Evolutionary conservation across 2,888 invertebrate genomes (phyloP), one percentile per base, ranked within the genome.

Genomic region (Philopedon plagiatum): DNA sequence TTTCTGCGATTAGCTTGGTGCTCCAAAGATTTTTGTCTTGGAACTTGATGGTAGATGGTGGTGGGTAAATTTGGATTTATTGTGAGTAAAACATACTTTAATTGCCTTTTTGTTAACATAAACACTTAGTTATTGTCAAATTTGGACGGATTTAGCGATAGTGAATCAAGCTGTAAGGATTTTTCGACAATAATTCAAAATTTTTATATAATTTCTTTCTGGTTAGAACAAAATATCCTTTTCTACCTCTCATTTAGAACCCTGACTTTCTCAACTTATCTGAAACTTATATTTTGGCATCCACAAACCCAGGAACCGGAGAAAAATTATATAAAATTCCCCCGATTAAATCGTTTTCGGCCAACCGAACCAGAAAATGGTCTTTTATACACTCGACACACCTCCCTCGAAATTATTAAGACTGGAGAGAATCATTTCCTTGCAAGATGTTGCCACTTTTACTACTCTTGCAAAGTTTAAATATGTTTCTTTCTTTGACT

Each of bases 301-400:
- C 41, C 41, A 9, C 54, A 44, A 56, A 37, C 69, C 57, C 19
- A 49, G 49, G 39, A 71, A 71, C 64, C 54, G 63, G 71, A 74
- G 71, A 71, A 74, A 74, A 74, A 71, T 74, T 74, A 71, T 71
- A 63, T 71, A 74, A 74, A 74, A 71, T 67, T 71, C 71, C 60
- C 62, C 13, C 39, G 65, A 72, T 72, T 75, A 75, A 75, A 72
- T 63, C 69, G 72, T 71, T 75, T 75, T 72, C 60, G 69, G 56
- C 72, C 72, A 71, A 72, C 64, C 75, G 75, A 72, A 72, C 75
- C 75, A 72, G 72, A 75, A 75, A 75, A 75, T 75, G 51, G 72
- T 62, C 68, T 75, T 75, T 72, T 72, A 75, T 75, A 74, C 66
- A 74, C 74, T 58, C 69, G 58, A 62, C 70, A 71, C 71, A 72